These are phyloP conservation scores for Psylliodes chrysocephalus DNA, from an alignment of 2,888 invertebrate species.

Conservation along the genomic window DNA sequence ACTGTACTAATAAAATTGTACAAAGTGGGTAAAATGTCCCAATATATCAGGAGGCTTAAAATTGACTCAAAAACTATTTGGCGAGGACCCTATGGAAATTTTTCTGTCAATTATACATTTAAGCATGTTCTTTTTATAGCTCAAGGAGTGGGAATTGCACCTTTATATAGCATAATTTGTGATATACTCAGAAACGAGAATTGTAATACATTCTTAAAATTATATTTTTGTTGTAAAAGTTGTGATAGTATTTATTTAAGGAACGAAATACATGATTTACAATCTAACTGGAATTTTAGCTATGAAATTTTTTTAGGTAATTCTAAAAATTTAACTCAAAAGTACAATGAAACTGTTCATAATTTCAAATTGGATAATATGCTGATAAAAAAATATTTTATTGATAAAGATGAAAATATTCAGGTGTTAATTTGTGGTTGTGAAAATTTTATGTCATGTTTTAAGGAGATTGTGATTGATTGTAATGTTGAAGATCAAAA, in stretches of 20 bases:
- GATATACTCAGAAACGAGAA: slow-evolving; percentile 73
- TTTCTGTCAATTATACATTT: slow-evolving; percentile 63
- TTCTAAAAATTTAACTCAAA: slow-evolving; percentile 47
- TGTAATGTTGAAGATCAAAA: slow-evolving; percentile 56
- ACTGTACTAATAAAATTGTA: slow-evolving; percentile 68
- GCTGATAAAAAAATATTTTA: slow-evolving; percentile 57
- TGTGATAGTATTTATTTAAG: slow-evolving; percentile 71
- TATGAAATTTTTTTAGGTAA: slow-evolving; percentile 69
- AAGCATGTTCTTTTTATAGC: slow-evolving; percentile 67
- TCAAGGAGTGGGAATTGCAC: slow-evolving; percentile 82
- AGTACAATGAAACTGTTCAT: slow-evolving; percentile 68
- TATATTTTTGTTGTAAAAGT: slow-evolving; percentile 72
- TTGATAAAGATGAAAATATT: slow-evolving; percentile 56
- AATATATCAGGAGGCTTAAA: slow-evolving; percentile 59
- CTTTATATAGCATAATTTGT: slow-evolving; percentile 73
- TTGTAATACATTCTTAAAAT: slow-evolving; percentile 72
- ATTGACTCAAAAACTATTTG: slow-evolving; percentile 68
- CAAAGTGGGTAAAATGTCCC: slow-evolving; percentile 65
- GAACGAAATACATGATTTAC: slow-evolving; percentile 69
- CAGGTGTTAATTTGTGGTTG: slow-evolving; percentile 74
- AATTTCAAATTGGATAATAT: slow-evolving; percentile 57
- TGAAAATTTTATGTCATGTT: slow-evolving; percentile 67
- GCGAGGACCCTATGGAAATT: slow-evolving; percentile 79
- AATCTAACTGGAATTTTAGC: slow-evolving; percentile 80
- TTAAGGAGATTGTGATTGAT: slow-evolving; percentile 58